Base-by-base conservation (phyloP, 1,140 invertebrate genomes). In the Macrobrachium nipponense region DNA sequence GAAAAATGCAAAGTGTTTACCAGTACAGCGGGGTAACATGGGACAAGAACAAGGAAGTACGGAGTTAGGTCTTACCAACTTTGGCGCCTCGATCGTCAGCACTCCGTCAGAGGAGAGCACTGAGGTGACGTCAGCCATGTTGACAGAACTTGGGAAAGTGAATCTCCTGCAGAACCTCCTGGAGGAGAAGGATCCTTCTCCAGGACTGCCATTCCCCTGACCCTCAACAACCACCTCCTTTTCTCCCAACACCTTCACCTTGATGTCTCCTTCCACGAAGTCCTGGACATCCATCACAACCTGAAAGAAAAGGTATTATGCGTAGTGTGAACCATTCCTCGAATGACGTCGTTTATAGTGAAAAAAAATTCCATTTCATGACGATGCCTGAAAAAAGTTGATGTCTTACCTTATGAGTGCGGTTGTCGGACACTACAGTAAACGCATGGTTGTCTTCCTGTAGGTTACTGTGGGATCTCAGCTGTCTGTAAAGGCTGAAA, bases 101-200 rank as follows among this genome's bases (percentile, higher is more conserved):
- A 84, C 68, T 12, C 82, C 82, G 18, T 84, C 82, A 15, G 60
- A 43, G 23, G 82, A 84, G 73, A 84, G 62, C 18, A 78, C 82
- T 11, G 82, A 84, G 18, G 82, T 59, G 82, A 84, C 64, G 61
- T 61, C 82, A n/a, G 76, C 73, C 73, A 84, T 84, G 73, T 84
- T 64, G 6, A 75, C 76, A 59, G 27, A 10, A 43, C 64, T 58
- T 66, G 82, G 82, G 12, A 84, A 62, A n/a, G 72, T 20, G 73
- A 84, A 84, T 61, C 82, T 62, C 14, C 82, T 61, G 8, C 17
- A 20, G 82, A 84, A 84, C 12, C 51, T 51, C 7, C 12, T 51
- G 2, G 51, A 51, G 51, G 51, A 12, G 12, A 51, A 51, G 51
- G 51, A 51, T 51, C 51, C 51, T 6, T 51, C 51, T 2, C 7